phyloP scores from a whole-genome alignment of 2,888 invertebrate genomes.

The Incurvaria masculella region DNA sequence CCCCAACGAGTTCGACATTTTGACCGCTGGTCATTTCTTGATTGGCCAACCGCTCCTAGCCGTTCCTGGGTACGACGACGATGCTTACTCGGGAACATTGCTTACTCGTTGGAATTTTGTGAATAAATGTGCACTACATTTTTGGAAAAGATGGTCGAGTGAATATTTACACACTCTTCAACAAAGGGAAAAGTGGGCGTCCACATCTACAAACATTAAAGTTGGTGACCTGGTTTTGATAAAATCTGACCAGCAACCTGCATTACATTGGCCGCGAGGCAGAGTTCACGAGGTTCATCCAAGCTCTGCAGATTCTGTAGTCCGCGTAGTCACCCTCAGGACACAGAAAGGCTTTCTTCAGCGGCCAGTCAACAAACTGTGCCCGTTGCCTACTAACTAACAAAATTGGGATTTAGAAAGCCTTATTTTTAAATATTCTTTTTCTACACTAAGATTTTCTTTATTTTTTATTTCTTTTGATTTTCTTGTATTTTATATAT shows the following conservation, averaged over 20 bases:
- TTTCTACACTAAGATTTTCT: neutral
- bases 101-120: slow-evolving; percentile 13
- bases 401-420: too few relatives aligned
- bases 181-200: slow-evolving; percentile 13
- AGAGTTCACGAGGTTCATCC: slow-evolving; percentile 8
- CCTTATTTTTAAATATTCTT: too few relatives aligned
- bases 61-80: slow-evolving; percentile 8
- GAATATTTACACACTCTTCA: slow-evolving; percentile 16
- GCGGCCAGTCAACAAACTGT: slow-evolving; percentile 7
- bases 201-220: neutral
- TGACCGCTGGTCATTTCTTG: slow-evolving; percentile 13
- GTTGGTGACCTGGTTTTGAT: slow-evolving; percentile 8
- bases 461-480: too few relatives aligned
- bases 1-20: slow-evolving; percentile 6
- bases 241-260: slow-evolving; percentile 3
- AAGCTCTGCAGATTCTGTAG: slow-evolving; percentile 8
- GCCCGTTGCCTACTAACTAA: slow-evolving; percentile 1
- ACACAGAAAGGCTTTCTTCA: slow-evolving; percentile 3
- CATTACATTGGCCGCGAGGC: slow-evolving; percentile 9
- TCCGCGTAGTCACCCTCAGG: slow-evolving; percentile 10
- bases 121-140: slow-evolving; percentile 12
- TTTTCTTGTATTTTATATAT: too few relatives aligned
- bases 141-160: slow-evolving; percentile 14
- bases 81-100: slow-evolving; percentile 1
- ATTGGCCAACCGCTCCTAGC: slow-evolving; percentile 7